Conservation (phyloP, 2,888 invertebrate genomes). For the Drosophila neoperkinsi region DNA sequence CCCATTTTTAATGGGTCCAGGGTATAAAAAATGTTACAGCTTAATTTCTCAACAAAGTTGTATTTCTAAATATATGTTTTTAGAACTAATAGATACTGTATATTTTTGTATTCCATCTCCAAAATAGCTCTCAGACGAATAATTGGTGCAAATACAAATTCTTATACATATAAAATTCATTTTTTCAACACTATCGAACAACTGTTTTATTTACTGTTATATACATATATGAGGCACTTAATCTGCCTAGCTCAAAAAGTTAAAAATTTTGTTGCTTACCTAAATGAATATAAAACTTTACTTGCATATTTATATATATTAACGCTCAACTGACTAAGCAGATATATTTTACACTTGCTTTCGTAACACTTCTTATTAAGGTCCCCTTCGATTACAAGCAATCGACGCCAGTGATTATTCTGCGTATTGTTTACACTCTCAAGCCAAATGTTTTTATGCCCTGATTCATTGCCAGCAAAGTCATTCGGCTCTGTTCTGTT, state of each 20-base stretch:
- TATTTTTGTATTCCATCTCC: not conserved
- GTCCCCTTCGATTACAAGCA: not conserved
- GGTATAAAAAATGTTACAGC: not conserved
- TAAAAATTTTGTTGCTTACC: not conserved
- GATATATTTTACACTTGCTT: not conserved
- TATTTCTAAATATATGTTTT: not conserved
- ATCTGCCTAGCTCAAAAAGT: not conserved
- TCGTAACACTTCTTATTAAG: not conserved
- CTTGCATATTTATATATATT: not conserved
- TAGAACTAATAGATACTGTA: not conserved
- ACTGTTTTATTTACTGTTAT: not conserved
- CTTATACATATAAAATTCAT: not conserved
- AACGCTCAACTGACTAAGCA: not conserved
- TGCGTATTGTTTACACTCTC: constrained; percentile 51
- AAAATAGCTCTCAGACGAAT: not conserved
- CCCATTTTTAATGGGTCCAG: too few species aligned
- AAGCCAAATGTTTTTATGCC: constrained; percentile 43
- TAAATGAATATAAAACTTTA: not conserved
- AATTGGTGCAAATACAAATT: not conserved
- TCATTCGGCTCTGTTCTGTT: constrained; percentile 8
- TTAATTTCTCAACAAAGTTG: not conserved
- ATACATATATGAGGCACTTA: not conserved
- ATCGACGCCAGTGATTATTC: constrained; percentile 32
- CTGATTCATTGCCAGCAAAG: constrained; percentile 55
- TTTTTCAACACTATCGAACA: not conserved